phyloP scores from a whole-genome alignment of 1,140 invertebrate genomes.

The Cyclargus thomasi region DNA sequence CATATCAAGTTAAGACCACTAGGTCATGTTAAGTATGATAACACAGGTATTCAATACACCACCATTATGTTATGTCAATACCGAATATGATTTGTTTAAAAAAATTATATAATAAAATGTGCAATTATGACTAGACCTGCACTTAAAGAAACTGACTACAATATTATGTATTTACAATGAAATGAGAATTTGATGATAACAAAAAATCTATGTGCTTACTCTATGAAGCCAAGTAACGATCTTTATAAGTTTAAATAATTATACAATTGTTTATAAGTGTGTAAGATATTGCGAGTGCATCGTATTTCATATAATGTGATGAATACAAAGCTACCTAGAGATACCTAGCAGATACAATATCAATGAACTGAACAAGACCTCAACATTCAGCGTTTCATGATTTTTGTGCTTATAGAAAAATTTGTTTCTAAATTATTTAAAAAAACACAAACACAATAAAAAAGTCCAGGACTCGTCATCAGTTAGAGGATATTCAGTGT shows the following conservation, averaged over 20 bases:
- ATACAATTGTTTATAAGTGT: not conserved
- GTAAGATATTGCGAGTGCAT: not conserved
- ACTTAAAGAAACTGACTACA: conserved; percentile 3
- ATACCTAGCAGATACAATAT: not conserved
- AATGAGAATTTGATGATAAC: not conserved
- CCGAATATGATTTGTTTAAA: not conserved
- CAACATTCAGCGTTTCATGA: not conserved
- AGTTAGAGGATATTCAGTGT: not conserved
- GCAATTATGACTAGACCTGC: conserved; percentile 12
- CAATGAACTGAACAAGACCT: not conserved
- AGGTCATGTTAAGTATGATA: not conserved
- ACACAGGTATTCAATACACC: not conserved
- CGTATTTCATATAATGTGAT: not conserved
- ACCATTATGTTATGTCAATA: not conserved
- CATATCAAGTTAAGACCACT: conserved; percentile 4
- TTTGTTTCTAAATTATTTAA: not conserved
- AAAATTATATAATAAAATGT: not conserved
- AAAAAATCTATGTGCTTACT: not conserved
- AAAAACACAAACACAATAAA: not conserved
- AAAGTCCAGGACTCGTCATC: not conserved
- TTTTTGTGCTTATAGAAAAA: conserved; percentile 10
- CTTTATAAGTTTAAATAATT: not conserved
- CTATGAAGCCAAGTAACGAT: not conserved
- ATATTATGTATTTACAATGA: conserved; percentile 5
- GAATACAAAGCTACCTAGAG: not conserved